Evolutionary conservation across 2,888 invertebrate genomes (phyloP).

Genomic region (Anorthoa munda): DNA sequence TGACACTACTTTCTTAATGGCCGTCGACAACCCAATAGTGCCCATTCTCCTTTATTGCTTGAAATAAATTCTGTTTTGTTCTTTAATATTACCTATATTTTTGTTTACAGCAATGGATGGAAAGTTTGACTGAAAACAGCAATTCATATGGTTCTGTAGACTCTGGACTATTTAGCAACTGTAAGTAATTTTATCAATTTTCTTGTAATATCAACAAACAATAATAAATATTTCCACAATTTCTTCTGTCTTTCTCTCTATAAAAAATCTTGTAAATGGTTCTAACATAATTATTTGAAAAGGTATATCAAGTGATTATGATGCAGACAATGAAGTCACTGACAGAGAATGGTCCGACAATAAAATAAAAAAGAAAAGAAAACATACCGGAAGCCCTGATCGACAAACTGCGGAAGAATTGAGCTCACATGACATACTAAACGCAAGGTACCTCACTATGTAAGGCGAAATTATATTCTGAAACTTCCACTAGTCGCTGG

Average conservation of each 20-base stretch:
- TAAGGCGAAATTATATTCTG: constrained; percentile 19
- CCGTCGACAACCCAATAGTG: too few species aligned
- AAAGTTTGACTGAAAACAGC: constrained; percentile 80
- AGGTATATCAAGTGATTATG: constrained; percentile 73
- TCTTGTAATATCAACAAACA: constrained; percentile 43
- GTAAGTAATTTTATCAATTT: constrained; percentile 55
- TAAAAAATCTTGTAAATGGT: constrained; percentile 25
- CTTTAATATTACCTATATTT: constrained; percentile 47
- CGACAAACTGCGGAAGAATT: constrained; percentile 37
- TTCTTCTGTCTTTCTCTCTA: constrained; percentile 29
- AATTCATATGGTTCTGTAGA: constrained; percentile 76
- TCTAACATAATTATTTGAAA: constrained; percentile 43
- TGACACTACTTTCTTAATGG: too few species aligned
- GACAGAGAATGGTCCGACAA: constrained; percentile 46
- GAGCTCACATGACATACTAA: constrained; percentile 49
- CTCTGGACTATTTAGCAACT: constrained; percentile 64
- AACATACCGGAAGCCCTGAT: constrained; percentile 49
- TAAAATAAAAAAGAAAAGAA: constrained; percentile 62
- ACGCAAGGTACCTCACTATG: constrained; percentile 29
- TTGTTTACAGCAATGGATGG: constrained; percentile 83
- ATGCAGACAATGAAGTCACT: constrained; percentile 68
- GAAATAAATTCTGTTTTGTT: constrained; percentile 28
- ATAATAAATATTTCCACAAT: constrained; percentile 35
- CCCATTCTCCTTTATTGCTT: not conserved
- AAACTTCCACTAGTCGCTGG: not conserved